phyloP scores from a whole-genome alignment of 2,113 vertebrate species.

The Garra rufa region DNA sequence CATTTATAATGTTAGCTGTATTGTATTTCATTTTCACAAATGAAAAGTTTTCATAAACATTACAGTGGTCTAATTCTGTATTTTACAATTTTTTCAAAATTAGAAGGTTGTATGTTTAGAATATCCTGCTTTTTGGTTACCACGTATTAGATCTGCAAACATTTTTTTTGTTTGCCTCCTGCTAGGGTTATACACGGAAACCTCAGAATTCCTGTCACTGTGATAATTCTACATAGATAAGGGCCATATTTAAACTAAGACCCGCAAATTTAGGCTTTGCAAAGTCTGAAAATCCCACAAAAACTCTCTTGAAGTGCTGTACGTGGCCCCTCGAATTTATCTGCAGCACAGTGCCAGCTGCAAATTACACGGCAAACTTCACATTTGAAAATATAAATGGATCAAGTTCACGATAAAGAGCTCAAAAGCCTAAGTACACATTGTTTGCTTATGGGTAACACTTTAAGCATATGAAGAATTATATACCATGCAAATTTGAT shows the following conservation, averaged over 20 bases:
- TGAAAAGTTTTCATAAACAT: not conserved
- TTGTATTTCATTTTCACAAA: not conserved
- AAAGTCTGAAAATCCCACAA: conserved; percentile 21
- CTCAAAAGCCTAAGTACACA: not conserved
- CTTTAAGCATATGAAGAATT: not conserved
- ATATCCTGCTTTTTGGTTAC: not conserved
- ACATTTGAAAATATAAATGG: not conserved
- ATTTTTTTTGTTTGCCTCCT: conserved; percentile 2
- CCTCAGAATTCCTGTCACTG: conserved; percentile 2
- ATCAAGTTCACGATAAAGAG: conserved; percentile 6
- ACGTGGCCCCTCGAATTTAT: not conserved
- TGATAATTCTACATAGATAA: not conserved
- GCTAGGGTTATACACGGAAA: not conserved
- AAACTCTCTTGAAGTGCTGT: not conserved
- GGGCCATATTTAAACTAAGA: not conserved
- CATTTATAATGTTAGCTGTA: not conserved
- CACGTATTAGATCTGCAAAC: not conserved
- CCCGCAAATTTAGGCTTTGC: conserved; percentile 1
- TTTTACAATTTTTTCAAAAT: not conserved
- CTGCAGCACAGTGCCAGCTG: not conserved
- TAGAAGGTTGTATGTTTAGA: not conserved
- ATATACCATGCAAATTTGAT: not conserved
- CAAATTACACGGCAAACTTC: conserved; percentile 16
- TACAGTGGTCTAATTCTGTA: not conserved
- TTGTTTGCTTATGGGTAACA: not conserved